Percentiles rank a stretch among this genome's conserved stretches.
Evolutionary conservation across 2,113 vertebrate genomes (phyloP).

Genomic region (Charina bottae): DNA sequence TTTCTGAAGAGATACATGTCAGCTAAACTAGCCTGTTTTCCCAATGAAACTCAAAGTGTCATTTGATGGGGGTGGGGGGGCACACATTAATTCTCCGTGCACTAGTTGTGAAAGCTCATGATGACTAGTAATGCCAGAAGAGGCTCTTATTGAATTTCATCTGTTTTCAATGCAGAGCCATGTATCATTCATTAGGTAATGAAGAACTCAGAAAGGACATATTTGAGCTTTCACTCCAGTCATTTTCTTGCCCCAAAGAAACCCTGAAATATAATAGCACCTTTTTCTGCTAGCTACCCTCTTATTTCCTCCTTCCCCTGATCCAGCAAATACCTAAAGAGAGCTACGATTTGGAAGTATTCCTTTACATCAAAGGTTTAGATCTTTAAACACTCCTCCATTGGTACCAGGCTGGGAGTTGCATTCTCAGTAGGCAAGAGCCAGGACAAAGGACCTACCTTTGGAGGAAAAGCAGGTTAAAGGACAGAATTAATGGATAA

Average conservation of each 20-base stretch:
- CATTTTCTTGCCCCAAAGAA: conserved; percentile 59
- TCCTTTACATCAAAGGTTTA: background rate
- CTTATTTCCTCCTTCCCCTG: conserved; percentile 37
- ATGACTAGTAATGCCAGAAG: conserved; percentile 1
- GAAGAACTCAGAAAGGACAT: conserved; percentile 20
- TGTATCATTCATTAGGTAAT: conserved; percentile 68
- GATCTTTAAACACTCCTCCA: background rate
- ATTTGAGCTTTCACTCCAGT: conserved; percentile 36
- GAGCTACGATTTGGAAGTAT: background rate
- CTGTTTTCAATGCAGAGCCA: fast-evolving
- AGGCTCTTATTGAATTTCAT: conserved; percentile 50
- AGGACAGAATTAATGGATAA: background rate
- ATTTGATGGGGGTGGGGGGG: conserved; percentile 35
- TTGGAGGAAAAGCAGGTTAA: background rate
- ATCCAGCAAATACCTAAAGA: conserved; percentile 20
- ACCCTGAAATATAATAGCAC: conserved; percentile 22
- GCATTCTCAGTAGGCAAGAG: background rate
- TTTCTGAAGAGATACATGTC: background rate
- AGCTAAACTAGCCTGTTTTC: conserved; percentile 26
- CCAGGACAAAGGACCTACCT: background rate
- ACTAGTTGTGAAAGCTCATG: background rate
- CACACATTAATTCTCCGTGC: conserved; percentile 9
- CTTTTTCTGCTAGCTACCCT: conserved; percentile 36
- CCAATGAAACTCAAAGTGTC: conserved; percentile 45
- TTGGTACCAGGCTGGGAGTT: background rate